Base-by-base conservation (phyloP, 1,140 invertebrate genomes). In the Drosophila gunungcola region DNA sequence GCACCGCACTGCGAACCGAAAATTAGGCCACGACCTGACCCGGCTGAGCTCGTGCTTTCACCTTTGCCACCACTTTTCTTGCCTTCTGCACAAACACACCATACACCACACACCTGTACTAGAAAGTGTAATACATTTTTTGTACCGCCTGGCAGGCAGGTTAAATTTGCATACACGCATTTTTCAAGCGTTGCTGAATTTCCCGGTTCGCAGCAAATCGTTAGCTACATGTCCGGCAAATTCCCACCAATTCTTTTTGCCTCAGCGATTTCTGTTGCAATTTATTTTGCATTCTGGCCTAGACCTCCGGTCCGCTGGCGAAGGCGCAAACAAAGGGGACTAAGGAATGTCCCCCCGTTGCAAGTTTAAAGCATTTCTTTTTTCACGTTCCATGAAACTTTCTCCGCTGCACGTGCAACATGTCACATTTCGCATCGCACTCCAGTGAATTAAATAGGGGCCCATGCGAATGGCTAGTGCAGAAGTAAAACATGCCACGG, bases 131-230 rank as follows among this genome's bases (percentile, higher is more conserved):
- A 74, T 58, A 76, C 34, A 65, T 73, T 68, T 63, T 78, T 42
- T 29, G 49, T 78, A 34, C 45, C 46, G 36, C 58, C 32, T 75
- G 27, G 57, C 54, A 41, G 41, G 62, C 53, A 25, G 32, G 9
- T 34, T 42, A 84, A 85, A 86, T 86, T 88, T 90, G 64, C 85
- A 84, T 80, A 74, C 65, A 89, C 85, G 84, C 80, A 88, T 89
- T 84, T 89, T 70, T 67, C 68, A 63, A 57, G 57, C 57, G 41
- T 9, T 78, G 76, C 53, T 42, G 76, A 70, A 63, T 69, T 72
- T 57, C 48, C 80, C 46, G 49, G 45, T 57, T 53, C 49, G 60
- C 64, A 64, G 68, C 61, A 83, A 84, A 68, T 76, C 74, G 79
- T 83, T 78, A 46, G 70, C 61, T 56, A 60, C 63, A 88, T 84